Evolutionary conservation across 2,797 vertebrate genomes (phyloP).

Genomic region (Brachyalestes nurse): DNA sequence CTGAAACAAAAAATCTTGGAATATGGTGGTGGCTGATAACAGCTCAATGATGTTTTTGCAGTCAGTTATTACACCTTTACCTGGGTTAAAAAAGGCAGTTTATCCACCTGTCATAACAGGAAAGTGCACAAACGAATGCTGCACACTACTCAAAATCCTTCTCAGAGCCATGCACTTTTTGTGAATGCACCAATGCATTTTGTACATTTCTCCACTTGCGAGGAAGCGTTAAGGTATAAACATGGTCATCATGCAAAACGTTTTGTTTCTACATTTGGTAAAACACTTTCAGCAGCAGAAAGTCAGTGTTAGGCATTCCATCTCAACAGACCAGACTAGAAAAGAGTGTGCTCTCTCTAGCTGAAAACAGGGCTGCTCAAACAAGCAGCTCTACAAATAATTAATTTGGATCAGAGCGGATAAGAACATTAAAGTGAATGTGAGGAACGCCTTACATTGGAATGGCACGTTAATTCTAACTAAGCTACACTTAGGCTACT

Average conservation of each 20-base stretch:
- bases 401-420: neutral
- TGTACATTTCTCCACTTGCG: too few relatives aligned
- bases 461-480: neutral
- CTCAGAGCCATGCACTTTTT: too few relatives aligned
- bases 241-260: neutral
- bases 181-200: too few relatives aligned
- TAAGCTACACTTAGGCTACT: neutral
- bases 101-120: too few relatives aligned
- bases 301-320: neutral
- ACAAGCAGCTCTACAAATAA: conserved; percentile 2
- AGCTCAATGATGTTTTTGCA: neutral
- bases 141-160: too few relatives aligned
- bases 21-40: too few relatives aligned
- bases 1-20: neutral
- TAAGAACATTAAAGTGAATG: conserved; percentile 6
- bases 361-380: neutral
- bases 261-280: neutral
- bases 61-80: neutral
- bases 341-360: neutral
- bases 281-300: neutral
- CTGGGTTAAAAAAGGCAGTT: too few relatives aligned
- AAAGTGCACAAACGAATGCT: too few relatives aligned
- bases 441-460: neutral
- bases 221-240: too few relatives aligned
- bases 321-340: neutral